A percentile compares a stretch with the other conserved stretches of the same genome.
Conservation (phyloP, 2,888 invertebrate genomes). For the Drosophila macrospina region DNA sequence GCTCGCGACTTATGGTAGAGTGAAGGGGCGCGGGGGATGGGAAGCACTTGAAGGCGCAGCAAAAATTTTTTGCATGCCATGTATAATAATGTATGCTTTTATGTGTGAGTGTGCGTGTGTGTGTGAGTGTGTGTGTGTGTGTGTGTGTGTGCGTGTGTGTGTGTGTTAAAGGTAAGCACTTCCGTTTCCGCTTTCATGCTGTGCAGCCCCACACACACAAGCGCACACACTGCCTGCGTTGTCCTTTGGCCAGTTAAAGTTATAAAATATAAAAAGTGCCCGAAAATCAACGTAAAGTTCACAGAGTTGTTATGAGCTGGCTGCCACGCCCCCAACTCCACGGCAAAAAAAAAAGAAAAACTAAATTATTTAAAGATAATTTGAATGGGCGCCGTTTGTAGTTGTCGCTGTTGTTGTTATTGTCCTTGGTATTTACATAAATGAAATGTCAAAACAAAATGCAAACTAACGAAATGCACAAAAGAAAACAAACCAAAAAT, state of each 20-base stretch:
- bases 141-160: constrained; percentile 41
- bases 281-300: constrained; percentile 37
- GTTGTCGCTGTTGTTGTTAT: constrained; percentile 58
- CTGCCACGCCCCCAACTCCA: constrained; percentile 14
- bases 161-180: constrained; percentile 71
- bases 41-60: constrained; percentile 64
- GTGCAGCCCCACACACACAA: constrained; percentile 33
- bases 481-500: constrained; percentile 26
- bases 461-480: constrained; percentile 58
- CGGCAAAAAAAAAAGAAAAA: constrained; percentile 20
- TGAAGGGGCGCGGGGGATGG: background rate
- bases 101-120: constrained; percentile 23
- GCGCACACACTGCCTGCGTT: constrained; percentile 20
- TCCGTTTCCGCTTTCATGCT: constrained; percentile 78
- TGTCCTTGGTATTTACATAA: constrained; percentile 72
- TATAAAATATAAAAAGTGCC: constrained; percentile 10
- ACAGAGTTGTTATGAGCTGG: constrained; percentile 38
- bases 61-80: constrained; percentile 61
- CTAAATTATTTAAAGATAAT: constrained; percentile 80
- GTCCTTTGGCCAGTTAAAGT: constrained; percentile 47
- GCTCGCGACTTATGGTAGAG: constrained; percentile 27
- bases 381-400: constrained; percentile 67
- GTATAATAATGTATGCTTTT: constrained; percentile 54
- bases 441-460: constrained; percentile 72
- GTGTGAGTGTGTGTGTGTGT: constrained; percentile 37